Evolutionary conservation across 2,113 vertebrate species (phyloP), one percentile per base, ranked within the genome.

Genomic region (Herpailurus yagouaroundi): DNA sequence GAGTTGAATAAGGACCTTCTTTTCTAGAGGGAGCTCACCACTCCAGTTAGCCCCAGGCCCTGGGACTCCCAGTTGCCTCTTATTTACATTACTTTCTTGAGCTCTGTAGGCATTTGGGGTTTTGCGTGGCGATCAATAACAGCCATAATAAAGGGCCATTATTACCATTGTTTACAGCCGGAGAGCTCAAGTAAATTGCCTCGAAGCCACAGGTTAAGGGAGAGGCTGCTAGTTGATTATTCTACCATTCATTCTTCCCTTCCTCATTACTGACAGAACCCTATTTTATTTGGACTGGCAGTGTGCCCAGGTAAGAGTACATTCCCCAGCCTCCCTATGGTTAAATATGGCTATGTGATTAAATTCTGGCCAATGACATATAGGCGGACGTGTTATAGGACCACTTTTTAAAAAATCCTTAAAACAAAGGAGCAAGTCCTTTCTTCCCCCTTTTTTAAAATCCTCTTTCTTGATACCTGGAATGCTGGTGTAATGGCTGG

Each of bases 401-500:
- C 23, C n/a, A 63, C 63, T 94, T 45, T 45, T 45, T 64, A 4
- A 11, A 64, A 94, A 95, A 55, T 79, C 77, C 27, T 93, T 97
- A 60, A 94, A 87, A 81, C 73, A 23, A 27, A 93, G 23, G 48
- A 33, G 1, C 19, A 55, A 77, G 69, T 38, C 31, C 16, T 29
- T 55, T 73, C 23, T n/a, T 36, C 5, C 2, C 1, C 11, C 48
- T 29, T 5, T 9, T 31, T 41, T 41, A 8, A 3, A 60, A 16
- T 41, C 13, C 19, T 96, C 36, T 11, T 89, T 89, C 27, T n/a
- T 89, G 33, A 50, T 50, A 63, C 23, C 63, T 60, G 41, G 86
- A 94, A 87, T 96, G 94, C 48, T 80, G 68, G 74, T 45, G 57
- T 25, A 64, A 86, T 89, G 81, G 66, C 79, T 79, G 77, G 66